Evolutionary conservation across 2,797 vertebrate species (phyloP), one percentile per base, ranked within the genome.

Genomic region (Typhlichthys subterraneus): DNA sequence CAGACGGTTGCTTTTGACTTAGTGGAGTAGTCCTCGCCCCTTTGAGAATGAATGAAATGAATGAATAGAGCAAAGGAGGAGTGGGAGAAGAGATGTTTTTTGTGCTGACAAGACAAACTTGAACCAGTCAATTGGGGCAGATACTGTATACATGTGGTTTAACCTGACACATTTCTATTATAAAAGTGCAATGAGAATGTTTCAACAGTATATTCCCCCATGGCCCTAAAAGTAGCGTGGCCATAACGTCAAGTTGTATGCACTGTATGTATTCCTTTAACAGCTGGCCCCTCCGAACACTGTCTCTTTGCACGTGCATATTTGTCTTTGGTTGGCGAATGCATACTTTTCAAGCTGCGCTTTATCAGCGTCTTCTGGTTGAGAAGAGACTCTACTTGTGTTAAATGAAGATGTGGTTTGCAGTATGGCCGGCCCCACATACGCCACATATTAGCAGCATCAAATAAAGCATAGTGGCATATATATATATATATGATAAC

Each of bases 271-370:
- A 73, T 77, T 65, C 69, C 65, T 76, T 79, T 19, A 65, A 83
- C 78, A 82, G 76, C 55, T 78, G 75, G 53, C 65, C 42, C 61
- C 67, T 68, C 23, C 62, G 69, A 74, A 77, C 67, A 75, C 57
- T n/a, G 17, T 17, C 23, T 68, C 45, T 13, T 53, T 62, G 53
- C 65, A 62, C 33, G 53, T 77, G 77, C 63, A 61, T 87, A 51
- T 90, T 84, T 88, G 65, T 38, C 45, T 81, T 80, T 81, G 81
- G 83, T 78, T 71, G 77, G 53, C 57, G 56, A 48, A 13, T 73
- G 67, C 64, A 77, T 80, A 64, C 62, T 64, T 80, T 82, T 66
- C 50, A 64, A 71, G 72, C 60, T 63, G 55, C 75, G 55, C 69
- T 76, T 69, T 38, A 53, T 38, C 57, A 54, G 60, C 68, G 23